These are phyloP conservation scores for Spisula solida DNA, from an alignment of 2,888 invertebrate species.

Conservation along the genomic window DNA sequence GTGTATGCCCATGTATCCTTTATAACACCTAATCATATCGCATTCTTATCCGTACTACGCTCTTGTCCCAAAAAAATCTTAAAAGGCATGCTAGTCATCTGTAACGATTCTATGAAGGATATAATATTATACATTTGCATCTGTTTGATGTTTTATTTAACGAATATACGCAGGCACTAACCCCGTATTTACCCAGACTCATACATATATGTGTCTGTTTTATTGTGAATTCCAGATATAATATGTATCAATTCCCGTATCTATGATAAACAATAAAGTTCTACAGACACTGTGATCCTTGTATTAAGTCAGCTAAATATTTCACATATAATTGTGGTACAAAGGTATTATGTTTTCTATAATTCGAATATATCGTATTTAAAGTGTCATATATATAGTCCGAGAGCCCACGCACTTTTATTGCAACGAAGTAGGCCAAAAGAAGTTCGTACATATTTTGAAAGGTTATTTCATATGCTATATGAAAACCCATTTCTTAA, in stretches of 20 bases:
- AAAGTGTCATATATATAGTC: no score
- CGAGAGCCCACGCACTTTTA: no score
- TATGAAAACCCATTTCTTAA: no score
- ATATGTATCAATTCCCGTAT: slow-evolving; percentile 14
- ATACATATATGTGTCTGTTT: slow-evolving; percentile 3
- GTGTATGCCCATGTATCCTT: no score
- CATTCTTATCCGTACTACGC: no score
- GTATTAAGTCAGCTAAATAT: not conserved
- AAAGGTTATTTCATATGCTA: no score
- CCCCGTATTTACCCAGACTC: not conserved
- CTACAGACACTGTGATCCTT: not conserved
- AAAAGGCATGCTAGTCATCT: not conserved
- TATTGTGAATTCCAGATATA: slow-evolving; percentile 6
- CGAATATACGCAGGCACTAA: not conserved
- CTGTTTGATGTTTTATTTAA: not conserved
- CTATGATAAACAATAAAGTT: slow-evolving; percentile 2
- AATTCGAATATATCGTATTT: no score
- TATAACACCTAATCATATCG: no score
- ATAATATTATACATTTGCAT: not conserved
- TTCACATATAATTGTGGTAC: slow-evolving; percentile 4
- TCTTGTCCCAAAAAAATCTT: not conserved
- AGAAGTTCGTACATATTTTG: no score
- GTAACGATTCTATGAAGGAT: not conserved
- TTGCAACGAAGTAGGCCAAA: no score
- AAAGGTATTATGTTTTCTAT: not conserved